phyloP scores from a whole-genome alignment of 2,888 invertebrate species.

The Piscicola geometra region DNA sequence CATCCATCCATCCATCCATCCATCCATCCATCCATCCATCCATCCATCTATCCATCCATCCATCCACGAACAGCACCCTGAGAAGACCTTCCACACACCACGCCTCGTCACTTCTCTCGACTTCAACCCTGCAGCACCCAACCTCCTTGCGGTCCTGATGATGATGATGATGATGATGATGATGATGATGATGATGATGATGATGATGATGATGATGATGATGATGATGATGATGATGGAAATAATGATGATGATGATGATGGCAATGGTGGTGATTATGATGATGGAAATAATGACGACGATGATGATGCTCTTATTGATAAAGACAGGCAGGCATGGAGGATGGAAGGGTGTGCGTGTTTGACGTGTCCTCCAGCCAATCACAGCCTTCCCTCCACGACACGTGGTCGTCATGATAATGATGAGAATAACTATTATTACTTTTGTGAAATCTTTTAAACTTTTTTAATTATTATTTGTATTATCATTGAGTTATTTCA shows the following conservation, averaged over 20 bases:
- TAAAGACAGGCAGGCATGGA: neutral
- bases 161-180: neutral
- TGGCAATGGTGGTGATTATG: neutral
- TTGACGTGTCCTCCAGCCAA: neutral
- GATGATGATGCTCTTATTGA: neutral
- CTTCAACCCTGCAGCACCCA: neutral
- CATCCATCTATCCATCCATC: constrained; percentile 4
- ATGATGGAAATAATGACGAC: neutral
- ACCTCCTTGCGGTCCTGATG: constrained; percentile 37
- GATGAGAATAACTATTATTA: too few species aligned
- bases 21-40: constrained; percentile 12
- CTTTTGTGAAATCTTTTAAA: too few species aligned
- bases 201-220: constrained; percentile 1
- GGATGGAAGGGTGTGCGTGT: neutral
- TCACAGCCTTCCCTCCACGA: neutral
- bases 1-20: constrained; percentile 10
- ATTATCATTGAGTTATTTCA: neutral
- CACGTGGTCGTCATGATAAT: too few species aligned
- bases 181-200: constrained; percentile 3
- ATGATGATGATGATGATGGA: neutral
- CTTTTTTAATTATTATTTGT: too few species aligned
- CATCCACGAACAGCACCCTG: constrained; percentile 15
- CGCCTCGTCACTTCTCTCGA: neutral
- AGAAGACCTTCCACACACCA: neutral
- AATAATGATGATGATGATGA: constrained; percentile 12